Base-by-base conservation (phyloP, 2,797 vertebrate species). In the Pterois miles region DNA sequence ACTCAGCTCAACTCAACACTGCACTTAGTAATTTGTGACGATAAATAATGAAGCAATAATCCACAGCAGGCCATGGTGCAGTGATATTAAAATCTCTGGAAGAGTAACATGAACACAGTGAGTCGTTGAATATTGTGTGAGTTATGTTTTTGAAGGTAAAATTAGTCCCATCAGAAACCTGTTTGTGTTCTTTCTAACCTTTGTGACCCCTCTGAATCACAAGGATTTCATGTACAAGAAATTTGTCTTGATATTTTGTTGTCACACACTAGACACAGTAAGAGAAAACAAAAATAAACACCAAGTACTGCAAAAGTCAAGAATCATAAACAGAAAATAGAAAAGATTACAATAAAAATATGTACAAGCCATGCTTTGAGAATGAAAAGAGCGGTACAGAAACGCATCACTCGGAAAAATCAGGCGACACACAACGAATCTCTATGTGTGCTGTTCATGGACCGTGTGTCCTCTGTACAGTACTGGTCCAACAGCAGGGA, bases 21-120 rank as follows among this genome's bases (percentile, higher is more conserved):
- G 77, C 81, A 81, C 80, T 86, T 76, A 85, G 86, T 81, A 85
- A 82, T 82, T 76, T 81, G 82, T 34, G 64, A 65, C 20, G 67
- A 78, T 83, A 78, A 82, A 87, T 86, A 86, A 89, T 86, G 74
- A 83, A 74, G 88, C 60, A 53, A 74, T 87, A 75, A 90, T 71
- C 74, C 65, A 16, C 57, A 77, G 70, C 72, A 77, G 69, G 75
- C 48, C 67, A 53, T 54, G 80, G 67, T 57, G 58, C 85, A 53
- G 66, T 4, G 67, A 80, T 79, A 86, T 71, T 74, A 74, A 29
- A 81, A 76, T 79, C 78, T 84, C 79, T 69, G 54, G 22, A 12
- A n/a, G 73, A 56, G 20, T 59, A 57, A 79, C 58, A 66, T 54
- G 27, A 18, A 66, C 62, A 36, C 52, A 46, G 25, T 36, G 8